Conservation (phyloP, 53 echinoderm and acorn worm species). For the Mesocentrotus franciscanus region DNA sequence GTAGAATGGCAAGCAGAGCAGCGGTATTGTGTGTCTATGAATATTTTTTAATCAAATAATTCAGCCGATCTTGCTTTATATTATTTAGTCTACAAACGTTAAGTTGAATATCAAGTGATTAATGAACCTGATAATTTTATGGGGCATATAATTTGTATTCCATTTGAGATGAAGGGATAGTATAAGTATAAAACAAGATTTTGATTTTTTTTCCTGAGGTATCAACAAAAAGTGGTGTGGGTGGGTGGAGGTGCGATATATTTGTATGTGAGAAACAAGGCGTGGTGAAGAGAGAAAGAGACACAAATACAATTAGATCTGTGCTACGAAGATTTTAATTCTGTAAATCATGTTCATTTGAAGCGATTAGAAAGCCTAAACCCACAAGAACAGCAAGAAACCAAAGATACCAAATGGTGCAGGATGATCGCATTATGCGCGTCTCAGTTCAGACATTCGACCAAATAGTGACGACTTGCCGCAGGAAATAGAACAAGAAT, state of each 20-base stretch:
- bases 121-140: not conserved
- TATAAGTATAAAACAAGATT: not conserved
- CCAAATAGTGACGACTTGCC: constrained; percentile 33
- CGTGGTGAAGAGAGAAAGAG: not conserved
- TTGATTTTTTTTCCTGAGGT: not conserved
- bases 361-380: constrained; percentile 29
- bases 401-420: not conserved
- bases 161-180: not conserved
- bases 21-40: not conserved
- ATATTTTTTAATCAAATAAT: not conserved
- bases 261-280: not conserved
- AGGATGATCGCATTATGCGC: constrained; percentile 15
- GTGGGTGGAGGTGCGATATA: not conserved
- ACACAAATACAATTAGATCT: not conserved
- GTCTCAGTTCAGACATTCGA: constrained; percentile 19
- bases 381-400: not conserved
- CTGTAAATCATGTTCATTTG: not conserved
- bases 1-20: not conserved
- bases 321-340: not conserved
- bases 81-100: not conserved
- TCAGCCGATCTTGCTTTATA: not conserved
- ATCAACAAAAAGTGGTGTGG: not conserved
- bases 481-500: constrained; percentile 37
- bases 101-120: not conserved
- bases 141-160: not conserved